Conservation (phyloP, 2,888 invertebrate species). For the Acanthopleura granulata region DNA sequence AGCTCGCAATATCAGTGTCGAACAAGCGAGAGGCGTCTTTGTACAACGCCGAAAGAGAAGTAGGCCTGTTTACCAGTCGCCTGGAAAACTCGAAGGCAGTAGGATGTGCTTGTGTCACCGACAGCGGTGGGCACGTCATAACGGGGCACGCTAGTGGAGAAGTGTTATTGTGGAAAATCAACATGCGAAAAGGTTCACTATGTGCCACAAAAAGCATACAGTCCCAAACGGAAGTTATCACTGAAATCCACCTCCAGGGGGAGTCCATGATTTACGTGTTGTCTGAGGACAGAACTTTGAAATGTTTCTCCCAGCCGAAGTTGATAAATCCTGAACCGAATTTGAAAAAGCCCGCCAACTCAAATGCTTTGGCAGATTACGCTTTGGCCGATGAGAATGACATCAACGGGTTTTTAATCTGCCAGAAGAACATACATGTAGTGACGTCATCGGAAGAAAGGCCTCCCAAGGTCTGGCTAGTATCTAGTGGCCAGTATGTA, state of each 20-base stretch:
- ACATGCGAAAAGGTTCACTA: background rate
- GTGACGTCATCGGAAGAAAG: background rate
- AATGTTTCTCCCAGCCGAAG: background rate
- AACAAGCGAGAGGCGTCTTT: background rate
- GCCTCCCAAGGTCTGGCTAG: background rate
- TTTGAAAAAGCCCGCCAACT: background rate
- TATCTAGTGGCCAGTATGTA: background rate
- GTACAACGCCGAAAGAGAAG: background rate
- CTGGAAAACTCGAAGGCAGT: background rate
- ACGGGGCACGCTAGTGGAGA: background rate
- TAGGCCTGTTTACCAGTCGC: background rate
- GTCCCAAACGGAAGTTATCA: background rate
- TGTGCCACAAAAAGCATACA: background rate
- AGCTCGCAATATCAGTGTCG: background rate
- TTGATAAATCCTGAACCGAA: background rate
- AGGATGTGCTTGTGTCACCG: background rate
- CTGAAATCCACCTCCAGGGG: background rate
- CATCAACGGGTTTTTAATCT: background rate
- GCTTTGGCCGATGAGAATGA: background rate
- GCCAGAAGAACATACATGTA: background rate
- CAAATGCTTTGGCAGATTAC: background rate
- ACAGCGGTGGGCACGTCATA: background rate
- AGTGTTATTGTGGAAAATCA: background rate
- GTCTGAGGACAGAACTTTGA: background rate
- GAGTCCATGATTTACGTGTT: background rate